Percentiles rank a stretch among this genome's conserved stretches.
Evolutionary conservation across 2,888 invertebrate genomes (phyloP).

Genomic region (Acanthopleura granulata): DNA sequence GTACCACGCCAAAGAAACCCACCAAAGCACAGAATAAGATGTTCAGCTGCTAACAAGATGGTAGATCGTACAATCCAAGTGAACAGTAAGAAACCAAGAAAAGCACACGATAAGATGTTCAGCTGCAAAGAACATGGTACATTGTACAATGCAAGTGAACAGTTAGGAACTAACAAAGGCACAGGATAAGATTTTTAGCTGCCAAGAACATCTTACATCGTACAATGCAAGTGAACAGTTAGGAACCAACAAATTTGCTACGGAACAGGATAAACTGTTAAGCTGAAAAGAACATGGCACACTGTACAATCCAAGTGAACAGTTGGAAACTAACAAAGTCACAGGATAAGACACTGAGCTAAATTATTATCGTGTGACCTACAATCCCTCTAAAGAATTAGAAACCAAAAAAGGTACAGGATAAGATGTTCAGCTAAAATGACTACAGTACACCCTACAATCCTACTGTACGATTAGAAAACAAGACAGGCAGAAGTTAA

Average conservation of each 20-base stretch:
- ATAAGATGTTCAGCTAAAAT: constrained; percentile 73
- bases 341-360: neutral
- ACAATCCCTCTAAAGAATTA: constrained; percentile 75
- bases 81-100: constrained; percentile 77
- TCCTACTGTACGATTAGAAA: neutral
- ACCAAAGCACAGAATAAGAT: constrained; percentile 77
- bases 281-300: neutral
- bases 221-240: neutral
- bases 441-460: constrained; percentile 3
- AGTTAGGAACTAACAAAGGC: neutral
- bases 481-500: neutral
- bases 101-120: constrained; percentile 78
- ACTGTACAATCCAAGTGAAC: neutral
- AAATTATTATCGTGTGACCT: neutral
- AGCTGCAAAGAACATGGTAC: constrained; percentile 62
- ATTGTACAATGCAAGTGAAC: neutral
- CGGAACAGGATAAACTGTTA: neutral
- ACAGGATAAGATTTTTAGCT: neutral
- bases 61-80: too few relatives aligned
- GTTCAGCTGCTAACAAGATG: constrained; percentile 74
- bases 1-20: constrained; percentile 76
- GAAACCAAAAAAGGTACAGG: constrained; percentile 76
- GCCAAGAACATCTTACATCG: neutral
- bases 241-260: neutral
- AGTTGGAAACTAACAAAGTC: neutral